Conservation (phyloP, 2,113 vertebrate genomes). For the Meriones unguiculatus region DNA sequence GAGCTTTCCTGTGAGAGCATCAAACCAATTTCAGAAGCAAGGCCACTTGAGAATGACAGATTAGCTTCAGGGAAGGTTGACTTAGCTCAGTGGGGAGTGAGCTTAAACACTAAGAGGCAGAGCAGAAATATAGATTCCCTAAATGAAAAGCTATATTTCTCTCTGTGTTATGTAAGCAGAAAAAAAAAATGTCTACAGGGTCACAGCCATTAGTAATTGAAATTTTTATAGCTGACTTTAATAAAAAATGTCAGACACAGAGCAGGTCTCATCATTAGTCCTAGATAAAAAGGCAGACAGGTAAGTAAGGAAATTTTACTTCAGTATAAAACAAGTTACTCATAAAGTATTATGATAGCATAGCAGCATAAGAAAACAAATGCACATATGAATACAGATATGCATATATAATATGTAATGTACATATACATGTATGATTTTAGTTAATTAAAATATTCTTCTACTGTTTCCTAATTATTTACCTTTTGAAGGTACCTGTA, state of each 20-base stretch:
- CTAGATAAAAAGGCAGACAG: conserved; percentile 26
- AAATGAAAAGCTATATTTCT: conserved; percentile 69
- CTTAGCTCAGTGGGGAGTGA: conserved; percentile 62
- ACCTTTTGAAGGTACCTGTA: background rate
- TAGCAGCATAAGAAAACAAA: background rate
- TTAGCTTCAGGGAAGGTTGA: conserved; percentile 69
- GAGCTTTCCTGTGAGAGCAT: conserved; percentile 28
- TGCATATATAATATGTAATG: too few species aligned
- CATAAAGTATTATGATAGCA: background rate
- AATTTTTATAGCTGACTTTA: conserved; percentile 62
- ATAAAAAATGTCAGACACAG: conserved; percentile 51
- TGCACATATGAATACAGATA: too few species aligned
- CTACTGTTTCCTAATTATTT: background rate
- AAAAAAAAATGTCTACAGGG: conserved; percentile 52
- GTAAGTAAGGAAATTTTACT: conserved; percentile 28
- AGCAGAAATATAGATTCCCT: conserved; percentile 51
- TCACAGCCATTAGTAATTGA: conserved; percentile 66
- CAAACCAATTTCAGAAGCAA: conserved; percentile 64
- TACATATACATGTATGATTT: background rate
- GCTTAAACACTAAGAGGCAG: conserved; percentile 63
- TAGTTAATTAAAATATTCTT: background rate
- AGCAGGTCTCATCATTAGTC: conserved; percentile 36
- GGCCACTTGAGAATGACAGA: conserved; percentile 69
- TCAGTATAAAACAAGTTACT: conserved; percentile 34
- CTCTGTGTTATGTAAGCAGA: background rate